These are phyloP conservation scores for Perizoma affinitatum DNA, from an alignment of 2,888 invertebrate genomes.

Conservation along the genomic window DNA sequence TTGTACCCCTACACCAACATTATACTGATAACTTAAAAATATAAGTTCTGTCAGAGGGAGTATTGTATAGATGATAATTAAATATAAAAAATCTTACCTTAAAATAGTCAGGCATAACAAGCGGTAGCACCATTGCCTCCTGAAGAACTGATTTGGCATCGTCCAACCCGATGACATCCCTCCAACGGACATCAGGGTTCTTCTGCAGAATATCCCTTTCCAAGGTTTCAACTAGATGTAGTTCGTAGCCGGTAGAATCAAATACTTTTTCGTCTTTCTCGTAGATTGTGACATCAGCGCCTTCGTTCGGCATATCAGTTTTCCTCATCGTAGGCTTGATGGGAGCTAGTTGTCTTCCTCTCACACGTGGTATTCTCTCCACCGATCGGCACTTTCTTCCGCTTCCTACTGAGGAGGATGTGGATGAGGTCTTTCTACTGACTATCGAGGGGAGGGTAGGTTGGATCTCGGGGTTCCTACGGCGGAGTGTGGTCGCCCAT, in stretches of 20 bases:
- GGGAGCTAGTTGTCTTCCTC: conserved; percentile 60
- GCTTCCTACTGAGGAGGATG: conserved; percentile 69
- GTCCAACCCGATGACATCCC: conserved; percentile 88
- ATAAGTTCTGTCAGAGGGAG: too few relatives aligned
- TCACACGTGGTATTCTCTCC: conserved; percentile 65
- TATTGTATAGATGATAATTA: too few relatives aligned
- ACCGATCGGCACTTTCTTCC: conserved; percentile 75
- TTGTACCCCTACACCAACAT: too few relatives aligned
- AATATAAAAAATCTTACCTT: conserved; percentile 74
- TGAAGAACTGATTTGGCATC: conserved; percentile 91
- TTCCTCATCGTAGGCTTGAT: conserved; percentile 66
- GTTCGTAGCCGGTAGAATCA: conserved; percentile 88
- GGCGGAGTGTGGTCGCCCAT: conserved; percentile 88
- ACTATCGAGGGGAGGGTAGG: conserved; percentile 86
- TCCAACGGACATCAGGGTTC: conserved; percentile 93
- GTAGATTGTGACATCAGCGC: conserved; percentile 60
- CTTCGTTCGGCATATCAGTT: conserved; percentile 67
- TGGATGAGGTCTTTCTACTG: conserved; percentile 77
- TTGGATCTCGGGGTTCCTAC: conserved; percentile 86
- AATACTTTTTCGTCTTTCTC: conserved; percentile 82
- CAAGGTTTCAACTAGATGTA: conserved; percentile 91
- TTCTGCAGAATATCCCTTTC: conserved; percentile 93
- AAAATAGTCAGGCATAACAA: conserved; percentile 95
- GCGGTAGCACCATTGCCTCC: conserved; percentile 94
- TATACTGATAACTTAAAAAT: too few relatives aligned